phyloP scores from a whole-genome alignment of 2,888 invertebrate species.

The Chorisops tibialis region DNA sequence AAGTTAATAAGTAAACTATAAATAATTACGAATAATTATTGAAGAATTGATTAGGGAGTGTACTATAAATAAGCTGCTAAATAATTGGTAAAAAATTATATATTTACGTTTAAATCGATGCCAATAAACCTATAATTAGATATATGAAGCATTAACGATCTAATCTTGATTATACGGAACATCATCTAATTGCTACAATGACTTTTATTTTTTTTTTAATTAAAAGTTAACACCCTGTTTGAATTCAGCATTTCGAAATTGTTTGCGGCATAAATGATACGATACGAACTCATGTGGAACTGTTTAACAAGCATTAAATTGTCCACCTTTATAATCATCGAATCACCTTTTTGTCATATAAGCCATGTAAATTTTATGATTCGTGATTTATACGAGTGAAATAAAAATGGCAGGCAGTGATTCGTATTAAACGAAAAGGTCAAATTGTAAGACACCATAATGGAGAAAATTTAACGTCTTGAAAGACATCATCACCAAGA shows the following conservation, averaged over 20 bases:
- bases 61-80: no score
- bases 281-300: slow-evolving; percentile 9
- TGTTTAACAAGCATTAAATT: slow-evolving; percentile 22
- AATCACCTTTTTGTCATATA: slow-evolving; percentile 20
- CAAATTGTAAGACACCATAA: background rate
- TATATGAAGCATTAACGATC: no score
- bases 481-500: background rate
- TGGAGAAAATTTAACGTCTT: background rate
- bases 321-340: slow-evolving; percentile 1
- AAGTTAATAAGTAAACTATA: no score
- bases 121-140: no score
- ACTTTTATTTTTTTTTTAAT: slow-evolving; percentile 2
- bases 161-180: no score
- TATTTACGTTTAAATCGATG: no score
- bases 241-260: slow-evolving; percentile 1
- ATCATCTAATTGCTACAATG: no score
- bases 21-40: no score
- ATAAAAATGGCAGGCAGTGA: slow-evolving; percentile 1
- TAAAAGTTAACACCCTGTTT: slow-evolving; percentile 6
- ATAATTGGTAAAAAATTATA: no score
- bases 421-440: background rate
- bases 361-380: slow-evolving; percentile 17
- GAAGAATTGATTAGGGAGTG: no score
- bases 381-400: slow-evolving; percentile 2
- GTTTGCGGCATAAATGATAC: background rate